Conservation (phyloP, 2,113 vertebrate species). For the Vireo altiloquus region DNA sequence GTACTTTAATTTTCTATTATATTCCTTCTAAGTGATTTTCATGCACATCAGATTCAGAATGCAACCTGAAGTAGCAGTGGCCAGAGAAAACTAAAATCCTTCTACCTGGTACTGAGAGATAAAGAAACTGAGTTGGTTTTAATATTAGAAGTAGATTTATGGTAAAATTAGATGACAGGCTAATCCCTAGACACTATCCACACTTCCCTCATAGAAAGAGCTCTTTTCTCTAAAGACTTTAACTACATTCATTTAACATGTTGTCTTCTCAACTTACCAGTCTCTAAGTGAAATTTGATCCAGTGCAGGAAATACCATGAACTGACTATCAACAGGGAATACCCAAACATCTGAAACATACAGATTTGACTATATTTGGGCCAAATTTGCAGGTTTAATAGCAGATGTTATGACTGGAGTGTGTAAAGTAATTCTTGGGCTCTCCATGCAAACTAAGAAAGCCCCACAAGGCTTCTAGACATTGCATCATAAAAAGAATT, state of each 20-base stretch:
- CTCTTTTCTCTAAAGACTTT: background rate
- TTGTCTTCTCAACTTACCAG: background rate
- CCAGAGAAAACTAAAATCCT: slow-evolving; percentile 42
- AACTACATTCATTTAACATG: background rate
- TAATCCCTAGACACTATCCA: slow-evolving; percentile 27
- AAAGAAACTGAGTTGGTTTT: slow-evolving; percentile 29
- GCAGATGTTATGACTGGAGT: background rate
- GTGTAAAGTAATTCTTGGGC: background rate
- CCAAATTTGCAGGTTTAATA: background rate
- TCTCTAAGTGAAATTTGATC: background rate
- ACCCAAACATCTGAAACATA: background rate
- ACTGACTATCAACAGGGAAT: background rate
- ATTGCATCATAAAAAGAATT: background rate
- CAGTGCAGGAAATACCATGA: background rate
- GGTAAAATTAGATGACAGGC: slow-evolving; percentile 9
- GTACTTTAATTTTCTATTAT: slow-evolving; percentile 61
- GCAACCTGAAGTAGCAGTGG: background rate
- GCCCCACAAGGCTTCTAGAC: background rate
- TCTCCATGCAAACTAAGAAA: background rate
- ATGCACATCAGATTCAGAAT: slow-evolving; percentile 40
- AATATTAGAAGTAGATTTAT: slow-evolving; percentile 15
- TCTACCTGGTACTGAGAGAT: slow-evolving; percentile 23
- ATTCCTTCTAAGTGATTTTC: slow-evolving; percentile 59
- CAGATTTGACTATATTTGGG: background rate
- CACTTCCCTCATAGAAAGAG: background rate